Conservation (phyloP, 2,113 vertebrate genomes). For the Spheniscus mendiculus region DNA sequence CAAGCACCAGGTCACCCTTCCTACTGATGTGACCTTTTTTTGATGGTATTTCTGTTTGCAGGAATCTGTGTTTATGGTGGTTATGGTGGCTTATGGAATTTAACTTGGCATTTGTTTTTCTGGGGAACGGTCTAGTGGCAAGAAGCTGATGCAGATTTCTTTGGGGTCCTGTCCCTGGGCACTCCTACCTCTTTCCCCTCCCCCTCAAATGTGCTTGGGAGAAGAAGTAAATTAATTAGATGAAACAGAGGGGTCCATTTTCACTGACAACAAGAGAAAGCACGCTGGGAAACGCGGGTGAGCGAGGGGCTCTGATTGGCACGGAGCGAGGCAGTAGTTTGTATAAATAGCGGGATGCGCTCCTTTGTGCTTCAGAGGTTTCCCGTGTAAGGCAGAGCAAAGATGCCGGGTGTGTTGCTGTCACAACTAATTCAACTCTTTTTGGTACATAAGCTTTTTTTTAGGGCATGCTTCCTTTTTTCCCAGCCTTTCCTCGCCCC, state of each 20-base stretch:
- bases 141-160: neutral
- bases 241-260: neutral
- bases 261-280: neutral
- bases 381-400: neutral
- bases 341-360: neutral
- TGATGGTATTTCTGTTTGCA: neutral
- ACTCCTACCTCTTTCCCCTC: neutral
- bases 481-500: neutral
- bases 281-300: neutral
- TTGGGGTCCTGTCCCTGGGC: neutral
- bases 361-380: slow-evolving; percentile 40
- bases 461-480: neutral
- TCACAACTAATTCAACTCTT: neutral
- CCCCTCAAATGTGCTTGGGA: neutral
- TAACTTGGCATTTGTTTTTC: slow-evolving; percentile 24
- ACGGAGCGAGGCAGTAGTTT: neutral
- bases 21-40: neutral
- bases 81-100: neutral
- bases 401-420: neutral
- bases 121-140: neutral
- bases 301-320: neutral
- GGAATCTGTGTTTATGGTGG: neutral
- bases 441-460: neutral
- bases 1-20: neutral
- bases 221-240: neutral